A percentile compares a stretch with the other conserved stretches of the same genome.
phyloP scores from a whole-genome alignment of 1,140 invertebrate species.

The Eubasilissa regina region DNA sequence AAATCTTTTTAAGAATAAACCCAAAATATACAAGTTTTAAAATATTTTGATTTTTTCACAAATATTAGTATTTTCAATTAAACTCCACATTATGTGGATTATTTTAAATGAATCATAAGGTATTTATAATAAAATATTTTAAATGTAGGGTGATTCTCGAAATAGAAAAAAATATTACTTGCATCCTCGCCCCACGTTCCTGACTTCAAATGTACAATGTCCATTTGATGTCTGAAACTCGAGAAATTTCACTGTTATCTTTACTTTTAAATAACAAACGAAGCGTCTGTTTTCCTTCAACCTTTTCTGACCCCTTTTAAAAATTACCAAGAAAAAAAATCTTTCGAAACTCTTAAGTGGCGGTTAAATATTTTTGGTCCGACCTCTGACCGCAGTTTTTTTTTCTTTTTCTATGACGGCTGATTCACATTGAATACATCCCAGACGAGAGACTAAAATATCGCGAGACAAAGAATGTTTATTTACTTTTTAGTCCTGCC shows the following conservation, averaged over 20 bases:
- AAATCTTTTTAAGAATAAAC: too few species aligned
- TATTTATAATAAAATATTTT: too few species aligned
- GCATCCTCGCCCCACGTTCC: neutral
- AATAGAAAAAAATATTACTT: neutral
- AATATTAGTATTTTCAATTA: too few species aligned
- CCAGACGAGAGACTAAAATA: too few species aligned
- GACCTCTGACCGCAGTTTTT: neutral
- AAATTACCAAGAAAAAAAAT: neutral
- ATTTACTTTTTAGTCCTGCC: too few species aligned
- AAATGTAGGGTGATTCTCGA: too few species aligned
- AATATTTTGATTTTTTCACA: too few species aligned
- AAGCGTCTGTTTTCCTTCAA: conserved; percentile 30
- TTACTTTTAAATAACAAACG: neutral
- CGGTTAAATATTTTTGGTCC: conserved; percentile 5
- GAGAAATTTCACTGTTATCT: conserved; percentile 5
- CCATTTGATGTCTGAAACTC: conserved; percentile 10
- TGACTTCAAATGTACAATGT: neutral
- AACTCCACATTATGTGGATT: too few species aligned
- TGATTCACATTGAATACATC: neutral
- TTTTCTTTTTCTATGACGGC: neutral
- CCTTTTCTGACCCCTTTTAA: conserved; percentile 48
- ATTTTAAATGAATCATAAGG: too few species aligned
- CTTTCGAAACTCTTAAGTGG: neutral
- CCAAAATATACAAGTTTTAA: too few species aligned
- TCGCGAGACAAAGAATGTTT: too few species aligned